Evolutionary conservation across 2,797 vertebrate genomes (phyloP), one percentile per base, ranked within the genome.

Genomic region (Mormyrus proboscirostris): DNA sequence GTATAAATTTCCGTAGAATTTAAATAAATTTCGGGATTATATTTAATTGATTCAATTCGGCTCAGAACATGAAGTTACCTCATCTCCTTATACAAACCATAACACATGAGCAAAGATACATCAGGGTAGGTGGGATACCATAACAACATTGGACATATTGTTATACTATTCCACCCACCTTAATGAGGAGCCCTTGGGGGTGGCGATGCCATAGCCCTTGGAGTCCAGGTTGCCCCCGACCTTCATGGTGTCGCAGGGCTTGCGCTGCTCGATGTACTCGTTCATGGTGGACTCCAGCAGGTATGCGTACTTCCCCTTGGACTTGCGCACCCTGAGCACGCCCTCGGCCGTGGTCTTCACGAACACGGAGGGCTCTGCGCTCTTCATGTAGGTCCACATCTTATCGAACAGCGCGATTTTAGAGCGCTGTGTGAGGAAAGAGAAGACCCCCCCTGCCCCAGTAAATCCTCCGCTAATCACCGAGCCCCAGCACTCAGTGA

Each of bases 161-260:
- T 99, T 99, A 99, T 99, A 99, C 98, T 99, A 99, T 99, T 99
- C 99, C 99, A 99, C 99, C 99, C 99, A 99, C 99, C 99, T 99
- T 99, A 99, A 99, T 99, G 98, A 97, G 96, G 99, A 99, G 98
- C 97, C 98, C 97, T 99, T 99, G 94, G 99, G 99, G 94, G 99
- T 99, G 93, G 99, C 99, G 95, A 99, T 99, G 94, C 99, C 99
- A 92, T 99, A 99, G 96, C 99, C 99, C 95, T 99, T 99, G 96
- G 99, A 99, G 96, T 99, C 99, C 96, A 99, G 97, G 97, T 99
- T 99, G 89, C 99, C 99, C 94, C 99, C 99, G 91, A 99, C 99
- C 96, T 99, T 99, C 99, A 99, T 99, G 96, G 99, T 99, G 95
- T 99, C 99, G 53, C 99, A 99, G 85, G 98, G 99, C 92, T 99